These are phyloP conservation scores for Pherbina coryleti DNA, from an alignment of 2,888 invertebrate genomes.

Conservation along the genomic window DNA sequence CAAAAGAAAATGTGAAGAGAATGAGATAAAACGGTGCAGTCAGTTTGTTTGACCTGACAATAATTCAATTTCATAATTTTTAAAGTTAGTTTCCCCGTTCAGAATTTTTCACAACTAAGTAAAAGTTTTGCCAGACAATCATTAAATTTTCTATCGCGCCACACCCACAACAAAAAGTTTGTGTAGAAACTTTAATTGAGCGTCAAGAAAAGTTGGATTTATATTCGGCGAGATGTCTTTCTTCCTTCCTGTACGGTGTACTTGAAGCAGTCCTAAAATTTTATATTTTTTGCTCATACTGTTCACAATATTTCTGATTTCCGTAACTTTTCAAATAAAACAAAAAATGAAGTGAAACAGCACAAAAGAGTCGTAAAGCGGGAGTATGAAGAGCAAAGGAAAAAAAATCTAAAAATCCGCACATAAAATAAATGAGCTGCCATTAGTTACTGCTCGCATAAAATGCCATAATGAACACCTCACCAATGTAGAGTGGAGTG, in stretches of 20 bases:
- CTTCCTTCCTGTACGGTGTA: not conserved
- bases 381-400: not conserved
- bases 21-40: not conserved
- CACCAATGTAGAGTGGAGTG: not conserved
- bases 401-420: constrained; percentile 24
- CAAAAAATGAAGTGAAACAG: not conserved
- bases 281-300: not conserved
- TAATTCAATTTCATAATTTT: constrained; percentile 9
- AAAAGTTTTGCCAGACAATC: constrained; percentile 4
- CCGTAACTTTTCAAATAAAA: constrained; percentile 28
- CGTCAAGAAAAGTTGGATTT: not conserved
- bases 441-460: constrained; percentile 44
- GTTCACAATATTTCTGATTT: constrained; percentile 28
- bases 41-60: not conserved
- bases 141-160: not conserved
- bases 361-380: not conserved
- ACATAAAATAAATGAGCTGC: constrained; percentile 45
- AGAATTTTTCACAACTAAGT: not conserved
- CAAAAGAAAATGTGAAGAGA: not conserved
- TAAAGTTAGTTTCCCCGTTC: constrained; percentile 5
- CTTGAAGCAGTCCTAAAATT: not conserved
- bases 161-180: not conserved
- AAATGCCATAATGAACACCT: constrained; percentile 22
- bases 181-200: not conserved
- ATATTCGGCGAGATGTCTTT: not conserved